phyloP scores from a whole-genome alignment of 2,888 invertebrate genomes.

The Gymnosoma rotundatum region DNA sequence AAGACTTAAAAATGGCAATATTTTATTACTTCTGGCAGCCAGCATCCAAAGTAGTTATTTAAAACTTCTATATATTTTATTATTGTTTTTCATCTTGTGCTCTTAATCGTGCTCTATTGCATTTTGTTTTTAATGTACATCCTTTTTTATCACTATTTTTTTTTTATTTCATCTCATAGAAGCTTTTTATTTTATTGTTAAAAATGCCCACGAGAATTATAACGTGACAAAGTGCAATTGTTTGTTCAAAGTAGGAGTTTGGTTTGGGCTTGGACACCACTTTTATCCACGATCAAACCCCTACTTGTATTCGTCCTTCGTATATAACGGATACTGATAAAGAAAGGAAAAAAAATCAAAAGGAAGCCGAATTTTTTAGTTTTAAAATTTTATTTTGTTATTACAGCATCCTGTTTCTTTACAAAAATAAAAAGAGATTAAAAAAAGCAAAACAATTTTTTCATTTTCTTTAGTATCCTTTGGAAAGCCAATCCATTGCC shows the following conservation, averaged over 20 bases:
- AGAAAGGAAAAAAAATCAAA: constrained; percentile 11
- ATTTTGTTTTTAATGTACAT: constrained; percentile 67
- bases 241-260: constrained; percentile 56
- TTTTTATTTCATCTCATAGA: constrained; percentile 22
- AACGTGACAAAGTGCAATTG: constrained; percentile 71
- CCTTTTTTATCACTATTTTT: constrained; percentile 45
- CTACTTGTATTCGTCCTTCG: constrained; percentile 9
- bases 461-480: constrained; percentile 17
- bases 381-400: constrained; percentile 35
- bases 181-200: constrained; percentile 60
- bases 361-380: constrained; percentile 27
- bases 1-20: constrained; percentile 53
- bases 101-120: constrained; percentile 55
- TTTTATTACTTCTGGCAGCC: constrained; percentile 64
- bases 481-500: constrained; percentile 57
- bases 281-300: constrained; percentile 30
- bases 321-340: constrained; percentile 54
- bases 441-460: constrained; percentile 8
- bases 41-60: constrained; percentile 59
- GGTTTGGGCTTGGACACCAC: background rate
- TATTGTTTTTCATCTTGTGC: constrained; percentile 17
- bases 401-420: constrained; percentile 43
- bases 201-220: constrained; percentile 70
- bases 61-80: constrained; percentile 28
- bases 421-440: background rate